A percentile compares a stretch with the other conserved stretches of the same genome.
Evolutionary conservation across 2,888 invertebrate genomes (phyloP).

Genomic region (Cheilosia variabilis): DNA sequence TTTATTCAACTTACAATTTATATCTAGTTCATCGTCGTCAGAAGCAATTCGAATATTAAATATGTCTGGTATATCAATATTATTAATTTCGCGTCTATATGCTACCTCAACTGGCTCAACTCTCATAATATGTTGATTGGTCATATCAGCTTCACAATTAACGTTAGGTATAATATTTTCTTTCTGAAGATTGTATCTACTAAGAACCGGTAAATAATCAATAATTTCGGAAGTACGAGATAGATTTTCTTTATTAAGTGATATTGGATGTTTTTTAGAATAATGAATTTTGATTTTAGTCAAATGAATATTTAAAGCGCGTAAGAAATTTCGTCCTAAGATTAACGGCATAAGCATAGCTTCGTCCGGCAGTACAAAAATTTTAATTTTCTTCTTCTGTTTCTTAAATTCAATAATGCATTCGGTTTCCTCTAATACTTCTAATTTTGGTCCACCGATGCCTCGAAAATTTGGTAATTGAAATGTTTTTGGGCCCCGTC

Average conservation of each 20-base stretch:
- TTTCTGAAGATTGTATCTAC: too few relatives aligned
- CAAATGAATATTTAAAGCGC: not conserved
- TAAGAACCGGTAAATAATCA: not conserved
- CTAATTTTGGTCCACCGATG: not conserved
- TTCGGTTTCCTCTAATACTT: not conserved
- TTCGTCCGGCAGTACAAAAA: not conserved
- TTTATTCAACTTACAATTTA: too few relatives aligned
- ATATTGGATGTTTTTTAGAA: not conserved
- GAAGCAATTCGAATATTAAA: too few relatives aligned
- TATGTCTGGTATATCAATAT: not conserved
- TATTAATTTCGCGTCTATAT: not conserved
- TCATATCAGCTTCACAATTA: not conserved
- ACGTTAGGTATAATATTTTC: too few relatives aligned
- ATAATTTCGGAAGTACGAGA: conserved; percentile 4
- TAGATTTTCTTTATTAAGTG: conserved; percentile 1
- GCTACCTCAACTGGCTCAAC: not conserved
- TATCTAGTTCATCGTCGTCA: too few relatives aligned
- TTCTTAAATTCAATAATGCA: not conserved
- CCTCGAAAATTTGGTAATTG: too few relatives aligned
- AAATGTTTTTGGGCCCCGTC: too few relatives aligned
- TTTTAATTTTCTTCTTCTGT: conserved; percentile 2
- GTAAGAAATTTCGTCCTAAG: not conserved
- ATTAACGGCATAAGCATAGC: conserved; percentile 7
- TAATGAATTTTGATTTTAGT: conserved; percentile 1
- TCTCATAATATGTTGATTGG: not conserved